These are phyloP conservation scores for Apis mellifera DNA, from an alignment of 1,140 invertebrate species.

Conservation along the genomic window DNA sequence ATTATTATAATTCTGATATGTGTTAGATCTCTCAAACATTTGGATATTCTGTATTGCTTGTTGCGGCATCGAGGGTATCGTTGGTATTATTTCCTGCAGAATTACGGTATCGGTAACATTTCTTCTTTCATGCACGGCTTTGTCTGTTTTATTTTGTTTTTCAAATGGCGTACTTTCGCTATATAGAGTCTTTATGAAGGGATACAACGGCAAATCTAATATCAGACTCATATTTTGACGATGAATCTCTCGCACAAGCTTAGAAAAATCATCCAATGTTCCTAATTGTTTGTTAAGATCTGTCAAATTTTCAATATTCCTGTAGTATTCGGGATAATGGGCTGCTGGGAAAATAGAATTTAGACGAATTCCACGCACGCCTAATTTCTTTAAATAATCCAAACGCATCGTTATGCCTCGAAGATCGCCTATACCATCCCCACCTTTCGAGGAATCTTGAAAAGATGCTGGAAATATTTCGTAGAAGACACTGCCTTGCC, in stretches of 20 bases:
- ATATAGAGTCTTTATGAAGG: constrained; percentile 80
- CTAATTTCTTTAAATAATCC: constrained; percentile 86
- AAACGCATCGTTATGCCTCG: constrained; percentile 85
- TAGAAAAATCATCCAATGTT: constrained; percentile 84
- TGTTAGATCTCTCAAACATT: too few relatives aligned
- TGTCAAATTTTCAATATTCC: constrained; percentile 84
- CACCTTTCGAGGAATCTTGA: constrained; percentile 86
- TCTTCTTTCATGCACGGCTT: constrained; percentile 43
- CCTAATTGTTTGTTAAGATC: constrained; percentile 86
- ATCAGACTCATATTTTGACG: constrained; percentile 86
- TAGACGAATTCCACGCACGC: constrained; percentile 85
- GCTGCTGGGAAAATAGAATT: constrained; percentile 88
- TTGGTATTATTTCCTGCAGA: constrained; percentile 7
- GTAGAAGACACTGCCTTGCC: constrained; percentile 90
- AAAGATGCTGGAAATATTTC: constrained; percentile 92
- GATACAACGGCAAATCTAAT: constrained; percentile 88
- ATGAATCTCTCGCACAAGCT: constrained; percentile 84
- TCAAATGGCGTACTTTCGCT: constrained; percentile 6
- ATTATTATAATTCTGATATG: background rate
- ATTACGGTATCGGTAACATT: background rate
- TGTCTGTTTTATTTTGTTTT: constrained; percentile 49
- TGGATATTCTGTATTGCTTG: constrained; percentile 45
- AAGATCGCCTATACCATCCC: constrained; percentile 89
- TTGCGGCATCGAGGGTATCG: constrained; percentile 54
- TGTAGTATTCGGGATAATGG: constrained; percentile 87